Conservation (phyloP, 2,888 invertebrate species). For the Lamellibrachia columna region DNA sequence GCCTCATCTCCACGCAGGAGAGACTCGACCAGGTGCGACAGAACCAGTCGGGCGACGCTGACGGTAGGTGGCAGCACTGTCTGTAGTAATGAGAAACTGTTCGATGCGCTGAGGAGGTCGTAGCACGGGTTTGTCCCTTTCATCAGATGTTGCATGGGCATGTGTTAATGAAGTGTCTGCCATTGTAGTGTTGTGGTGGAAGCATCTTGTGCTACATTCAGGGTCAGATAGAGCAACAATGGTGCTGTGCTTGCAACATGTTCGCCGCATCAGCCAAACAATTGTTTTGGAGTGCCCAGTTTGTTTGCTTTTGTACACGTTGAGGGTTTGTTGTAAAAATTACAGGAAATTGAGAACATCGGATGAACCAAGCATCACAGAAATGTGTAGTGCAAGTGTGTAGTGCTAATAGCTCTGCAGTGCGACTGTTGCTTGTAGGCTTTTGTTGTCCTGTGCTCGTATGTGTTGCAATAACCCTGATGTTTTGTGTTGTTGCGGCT, state of each 20-base stretch:
- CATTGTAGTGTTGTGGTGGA: neutral
- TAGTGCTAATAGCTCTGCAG: neutral
- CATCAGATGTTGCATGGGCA: neutral
- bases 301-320: neutral
- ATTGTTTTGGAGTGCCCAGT: too few species aligned
- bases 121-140: neutral
- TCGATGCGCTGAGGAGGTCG: neutral
- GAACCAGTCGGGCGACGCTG: constrained; percentile 13
- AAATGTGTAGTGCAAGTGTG: neutral
- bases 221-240: neutral
- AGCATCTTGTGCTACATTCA: neutral
- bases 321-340: neutral
- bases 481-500: too few species aligned
- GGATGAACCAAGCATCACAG: too few species aligned
- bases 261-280: neutral
- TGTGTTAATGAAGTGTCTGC: neutral
- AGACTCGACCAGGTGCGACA: constrained; percentile 57
- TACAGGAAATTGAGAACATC: neutral
- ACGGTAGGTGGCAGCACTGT: constrained; percentile 22
- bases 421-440: neutral
- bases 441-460: neutral
- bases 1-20: constrained; percentile 60
- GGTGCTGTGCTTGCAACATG: neutral
- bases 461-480: too few species aligned
- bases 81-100: neutral